Percentiles rank a stretch among this genome's conserved stretches.
phyloP scores from a whole-genome alignment of 2,888 invertebrate species.

The Fragum whitleyi region DNA sequence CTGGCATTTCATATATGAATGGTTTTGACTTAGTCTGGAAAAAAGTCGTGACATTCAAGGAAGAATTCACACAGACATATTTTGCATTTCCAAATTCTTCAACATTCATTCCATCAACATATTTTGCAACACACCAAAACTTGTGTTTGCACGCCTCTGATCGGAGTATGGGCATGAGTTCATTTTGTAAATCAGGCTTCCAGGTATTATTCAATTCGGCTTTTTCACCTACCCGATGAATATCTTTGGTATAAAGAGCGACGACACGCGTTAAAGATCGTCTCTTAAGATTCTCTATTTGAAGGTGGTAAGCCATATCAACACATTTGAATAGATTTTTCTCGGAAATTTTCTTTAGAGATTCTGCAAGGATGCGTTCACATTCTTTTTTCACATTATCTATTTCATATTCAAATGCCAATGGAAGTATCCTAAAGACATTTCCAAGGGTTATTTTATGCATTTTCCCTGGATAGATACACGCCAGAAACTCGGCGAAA shows the following conservation, averaged over 20 bases:
- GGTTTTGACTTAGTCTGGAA: too few species aligned
- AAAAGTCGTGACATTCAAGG: too few species aligned
- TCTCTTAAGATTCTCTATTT: not conserved
- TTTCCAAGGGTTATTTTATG: not conserved
- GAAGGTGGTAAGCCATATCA: too few species aligned
- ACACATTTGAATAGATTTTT: too few species aligned
- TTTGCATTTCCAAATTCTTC: not conserved
- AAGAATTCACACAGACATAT: not conserved
- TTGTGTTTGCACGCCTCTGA: constrained; percentile 2
- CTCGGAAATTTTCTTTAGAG: too few species aligned
- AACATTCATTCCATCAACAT: not conserved
- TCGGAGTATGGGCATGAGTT: not conserved
- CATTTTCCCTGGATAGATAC: constrained; percentile 5
- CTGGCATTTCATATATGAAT: too few species aligned
- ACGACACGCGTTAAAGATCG: not conserved
- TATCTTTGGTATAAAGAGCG: not conserved
- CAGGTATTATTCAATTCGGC: not conserved
- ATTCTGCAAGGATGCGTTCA: not conserved
- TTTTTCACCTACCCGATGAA: not conserved
- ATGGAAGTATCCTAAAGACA: not conserved
- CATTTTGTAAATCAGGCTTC: not conserved
- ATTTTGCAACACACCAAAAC: not conserved
- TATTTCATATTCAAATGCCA: not conserved
- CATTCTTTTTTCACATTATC: not conserved
- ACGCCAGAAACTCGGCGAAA: constrained; percentile 5